Evolutionary conservation across 2,888 invertebrate species (phyloP), one percentile per base, ranked within the genome.

Genomic region (Synergus itoensis): DNA sequence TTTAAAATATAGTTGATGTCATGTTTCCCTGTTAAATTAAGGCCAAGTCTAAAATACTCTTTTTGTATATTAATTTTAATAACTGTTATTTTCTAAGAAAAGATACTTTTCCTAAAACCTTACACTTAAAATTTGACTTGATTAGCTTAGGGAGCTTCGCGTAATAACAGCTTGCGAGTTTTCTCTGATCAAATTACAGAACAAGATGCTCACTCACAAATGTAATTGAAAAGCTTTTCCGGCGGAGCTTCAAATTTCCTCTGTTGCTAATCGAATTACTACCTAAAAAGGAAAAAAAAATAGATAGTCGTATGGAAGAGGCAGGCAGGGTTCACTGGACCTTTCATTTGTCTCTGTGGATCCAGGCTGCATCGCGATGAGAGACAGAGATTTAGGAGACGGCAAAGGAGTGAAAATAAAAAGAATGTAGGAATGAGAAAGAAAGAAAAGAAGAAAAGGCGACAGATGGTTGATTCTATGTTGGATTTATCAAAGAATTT

Each of bases 211-310:
- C 53, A 53, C 36, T 73, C 53, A 73, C 73, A 73, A 53, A 73
- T 73, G 73, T 73, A 73, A 73, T 73, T 73, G 73, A 73, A 73
- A 73, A 73, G 73, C 73, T 73, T 73, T 73, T 53, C 28, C 73
- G 73, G 3, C 53, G 53, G 36, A 48, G 73, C 48, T 73, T 73
- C 73, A 73, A 73, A 73, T 73, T 73, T 73, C 28, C 73, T 28
- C 12, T 36, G 73, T 53, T 53, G 5, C 73, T 73, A 73, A 73
- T 73, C 53, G 53, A 73, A 73, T 73, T 48, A 53, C 73, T 48
- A 9, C n/a, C 73, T 53, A n/a, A 53, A 53, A 73, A 73, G 21
- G 28, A 28, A 28, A n/a, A 48, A 16, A 73, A 48, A 48, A 8
- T 2, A 14, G 28, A 48, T 45, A 73, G 53, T 53, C 53, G 53